Percentiles rank a stretch among this genome's conserved stretches.
Conservation (phyloP, 2,888 invertebrate species). For the Hirtodrosophila confusa region DNA sequence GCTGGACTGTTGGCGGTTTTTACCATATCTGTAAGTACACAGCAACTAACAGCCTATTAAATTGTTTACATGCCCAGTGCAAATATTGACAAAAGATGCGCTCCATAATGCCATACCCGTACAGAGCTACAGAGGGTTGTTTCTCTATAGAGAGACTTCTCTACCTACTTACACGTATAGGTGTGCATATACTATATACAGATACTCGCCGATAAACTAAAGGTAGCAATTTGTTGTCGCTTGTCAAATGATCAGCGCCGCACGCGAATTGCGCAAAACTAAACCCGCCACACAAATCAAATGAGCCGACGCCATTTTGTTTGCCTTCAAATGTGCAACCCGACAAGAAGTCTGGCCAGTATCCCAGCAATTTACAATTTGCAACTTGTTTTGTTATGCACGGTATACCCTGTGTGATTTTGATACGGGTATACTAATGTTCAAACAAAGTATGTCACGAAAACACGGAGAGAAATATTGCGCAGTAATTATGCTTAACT, state of each 20-base stretch:
- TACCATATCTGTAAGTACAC: conserved; percentile 54
- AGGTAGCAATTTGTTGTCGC: conserved; percentile 69
- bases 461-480: too few species aligned
- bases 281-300: conserved; percentile 43
- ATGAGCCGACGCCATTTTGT: conserved; percentile 70
- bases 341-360: conserved; percentile 7
- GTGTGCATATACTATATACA: conserved; percentile 1
- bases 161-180: conserved; percentile 1
- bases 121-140: conserved; percentile 22
- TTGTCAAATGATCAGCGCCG: conserved; percentile 73
- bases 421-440: too few species aligned
- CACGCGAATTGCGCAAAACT: conserved; percentile 55
- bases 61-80: conserved; percentile 75
- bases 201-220: conserved; percentile 38
- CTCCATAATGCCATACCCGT: conserved; percentile 22
- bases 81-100: conserved; percentile 78
- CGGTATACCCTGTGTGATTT: too few species aligned
- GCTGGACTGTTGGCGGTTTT: conserved; percentile 54
- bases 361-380: conserved; percentile 52
- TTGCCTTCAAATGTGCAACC: conserved; percentile 71
- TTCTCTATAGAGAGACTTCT: conserved; percentile 2
- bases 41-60: conserved; percentile 79
- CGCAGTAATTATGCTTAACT: too few species aligned
- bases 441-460: too few species aligned
- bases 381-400: conserved; percentile 34